These are phyloP conservation scores for Caenorhabditis drosophilae DNA, from an alignment of 2,888 invertebrate genomes.

Conservation along the genomic window DNA sequence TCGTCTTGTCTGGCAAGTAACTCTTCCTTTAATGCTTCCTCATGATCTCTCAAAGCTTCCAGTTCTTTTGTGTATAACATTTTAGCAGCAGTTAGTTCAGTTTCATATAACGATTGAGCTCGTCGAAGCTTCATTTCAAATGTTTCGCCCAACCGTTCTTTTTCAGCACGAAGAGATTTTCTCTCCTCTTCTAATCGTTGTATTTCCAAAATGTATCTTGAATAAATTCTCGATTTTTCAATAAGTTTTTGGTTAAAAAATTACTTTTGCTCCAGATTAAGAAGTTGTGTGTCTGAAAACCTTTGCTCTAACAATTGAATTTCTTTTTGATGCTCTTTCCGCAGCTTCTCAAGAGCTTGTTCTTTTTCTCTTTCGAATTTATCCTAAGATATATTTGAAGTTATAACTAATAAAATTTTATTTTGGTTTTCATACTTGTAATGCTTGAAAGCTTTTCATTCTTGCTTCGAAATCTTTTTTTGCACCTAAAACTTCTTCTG, in stretches of 20 bases:
- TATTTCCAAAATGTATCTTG: conserved; percentile 68
- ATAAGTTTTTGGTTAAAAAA: not conserved
- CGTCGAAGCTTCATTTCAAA: conserved; percentile 68
- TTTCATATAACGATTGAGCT: conserved; percentile 68
- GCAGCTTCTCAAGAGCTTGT: conserved; percentile 66
- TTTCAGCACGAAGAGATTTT: conserved; percentile 65
- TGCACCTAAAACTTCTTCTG: conserved; percentile 71
- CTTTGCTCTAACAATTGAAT: conserved; percentile 67
- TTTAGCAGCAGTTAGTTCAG: conserved; percentile 68
- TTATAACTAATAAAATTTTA: not conserved
- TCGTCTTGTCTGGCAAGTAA: conserved; percentile 69
- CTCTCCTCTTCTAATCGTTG: conserved; percentile 68
- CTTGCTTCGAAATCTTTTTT: conserved; percentile 70
- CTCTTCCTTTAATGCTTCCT: conserved; percentile 67
- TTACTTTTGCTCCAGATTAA: conserved; percentile 69
- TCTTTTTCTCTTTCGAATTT: conserved; percentile 69
- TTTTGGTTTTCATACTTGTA: conserved; percentile 59
- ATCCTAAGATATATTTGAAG: conserved; percentile 46
- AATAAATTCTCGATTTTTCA: conserved; percentile 3
- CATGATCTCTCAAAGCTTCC: conserved; percentile 68
- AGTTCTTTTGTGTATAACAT: conserved; percentile 66
- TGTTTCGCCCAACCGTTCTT: conserved; percentile 68
- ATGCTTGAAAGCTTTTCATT: conserved; percentile 72
- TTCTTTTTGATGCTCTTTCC: conserved; percentile 69
- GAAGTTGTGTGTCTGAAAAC: conserved; percentile 65